Evolutionary conservation across 2,888 invertebrate genomes (phyloP).

Genomic region (Calameuta filiformis): DNA sequence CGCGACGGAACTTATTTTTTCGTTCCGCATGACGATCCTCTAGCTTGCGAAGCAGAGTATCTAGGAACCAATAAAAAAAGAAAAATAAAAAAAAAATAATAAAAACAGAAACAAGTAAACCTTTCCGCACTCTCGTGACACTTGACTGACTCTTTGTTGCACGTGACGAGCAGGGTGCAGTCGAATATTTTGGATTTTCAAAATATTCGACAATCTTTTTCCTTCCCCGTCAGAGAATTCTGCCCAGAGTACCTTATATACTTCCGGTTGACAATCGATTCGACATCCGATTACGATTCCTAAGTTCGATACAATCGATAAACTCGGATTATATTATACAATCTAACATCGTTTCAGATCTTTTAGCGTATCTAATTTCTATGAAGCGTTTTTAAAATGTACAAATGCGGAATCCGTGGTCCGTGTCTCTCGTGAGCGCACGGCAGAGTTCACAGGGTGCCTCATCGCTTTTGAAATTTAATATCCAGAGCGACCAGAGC

Average conservation of each 20-base stretch:
- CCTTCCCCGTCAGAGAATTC: neutral
- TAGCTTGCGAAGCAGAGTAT: conserved; percentile 5
- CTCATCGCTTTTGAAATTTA: neutral
- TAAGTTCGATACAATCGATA: conserved; percentile 37
- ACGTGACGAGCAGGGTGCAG: neutral
- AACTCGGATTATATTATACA: conserved; percentile 22
- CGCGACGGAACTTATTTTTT: conserved; percentile 21
- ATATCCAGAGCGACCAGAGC: neutral
- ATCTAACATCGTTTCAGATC: conserved; percentile 32
- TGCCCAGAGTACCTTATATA: neutral
- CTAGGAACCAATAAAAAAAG: neutral
- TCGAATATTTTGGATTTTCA: neutral
- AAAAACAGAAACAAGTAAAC: neutral
- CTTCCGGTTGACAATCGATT: conserved; percentile 24
- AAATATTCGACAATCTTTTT: neutral
- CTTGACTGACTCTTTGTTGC: neutral
- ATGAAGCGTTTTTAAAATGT: conserved; percentile 41
- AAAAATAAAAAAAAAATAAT: too few species aligned
- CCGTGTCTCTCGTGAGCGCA: neutral
- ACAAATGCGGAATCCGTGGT: conserved; percentile 13
- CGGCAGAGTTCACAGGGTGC: neutral
- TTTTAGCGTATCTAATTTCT: conserved; percentile 34
- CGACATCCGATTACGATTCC: conserved; percentile 21
- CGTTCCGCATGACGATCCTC: conserved; percentile 17
- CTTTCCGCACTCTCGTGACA: neutral